Conservation (phyloP, 2,888 invertebrate species). For the Cephonodes hylas region DNA sequence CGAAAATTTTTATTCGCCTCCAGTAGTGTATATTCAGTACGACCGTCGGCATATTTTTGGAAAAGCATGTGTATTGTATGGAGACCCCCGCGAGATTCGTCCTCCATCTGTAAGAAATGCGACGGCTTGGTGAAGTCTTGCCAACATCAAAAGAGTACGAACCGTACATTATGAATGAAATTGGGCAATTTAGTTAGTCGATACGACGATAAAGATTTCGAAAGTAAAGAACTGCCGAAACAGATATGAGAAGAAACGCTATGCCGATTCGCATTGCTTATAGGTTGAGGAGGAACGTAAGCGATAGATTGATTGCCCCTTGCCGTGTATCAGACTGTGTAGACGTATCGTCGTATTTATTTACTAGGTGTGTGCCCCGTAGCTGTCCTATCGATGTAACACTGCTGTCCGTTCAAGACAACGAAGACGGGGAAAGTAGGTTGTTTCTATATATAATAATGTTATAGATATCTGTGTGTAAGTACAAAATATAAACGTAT, state of each 20-base stretch:
- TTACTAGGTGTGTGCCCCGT: constrained; percentile 60
- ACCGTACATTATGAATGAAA: neutral
- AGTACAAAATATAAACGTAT: constrained; percentile 71
- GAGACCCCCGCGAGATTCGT: neutral
- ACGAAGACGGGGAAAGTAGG: constrained; percentile 76
- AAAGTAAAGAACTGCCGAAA: too few species aligned
- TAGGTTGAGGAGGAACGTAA: constrained; percentile 18
- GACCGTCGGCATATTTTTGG: neutral
- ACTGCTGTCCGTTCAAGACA: constrained; percentile 72
- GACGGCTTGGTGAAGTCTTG: neutral
- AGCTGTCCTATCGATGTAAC: constrained; percentile 50
- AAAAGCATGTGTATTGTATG: neutral
- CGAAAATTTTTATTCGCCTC: constrained; percentile 15
- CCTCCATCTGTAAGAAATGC: neutral
- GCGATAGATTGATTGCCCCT: constrained; percentile 52
- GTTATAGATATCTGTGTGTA: constrained; percentile 66
- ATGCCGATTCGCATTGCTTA: neutral
- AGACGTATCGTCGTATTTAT: constrained; percentile 68
- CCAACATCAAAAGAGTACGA: neutral
- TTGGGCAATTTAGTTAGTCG: neutral
- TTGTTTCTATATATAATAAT: constrained; percentile 69
- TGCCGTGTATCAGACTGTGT: constrained; percentile 69
- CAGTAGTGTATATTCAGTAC: constrained; percentile 10
- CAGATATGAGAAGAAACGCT: too few species aligned
- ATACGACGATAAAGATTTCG: too few species aligned